Base-by-base conservation (phyloP, 2,888 invertebrate species). In the Yponomeuta malinellus region DNA sequence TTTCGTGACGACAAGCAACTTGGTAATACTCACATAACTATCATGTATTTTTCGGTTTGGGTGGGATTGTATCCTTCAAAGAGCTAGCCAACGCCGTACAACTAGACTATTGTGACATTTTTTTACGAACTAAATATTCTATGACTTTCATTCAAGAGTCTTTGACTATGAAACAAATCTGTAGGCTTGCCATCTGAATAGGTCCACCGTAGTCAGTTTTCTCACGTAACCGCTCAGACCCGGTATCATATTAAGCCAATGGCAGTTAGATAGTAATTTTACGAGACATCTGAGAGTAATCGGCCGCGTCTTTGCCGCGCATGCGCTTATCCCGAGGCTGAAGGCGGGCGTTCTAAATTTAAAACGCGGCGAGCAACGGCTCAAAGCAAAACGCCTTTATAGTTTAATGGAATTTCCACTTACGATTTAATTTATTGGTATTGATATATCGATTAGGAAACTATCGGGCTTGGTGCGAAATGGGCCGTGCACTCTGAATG, bases 261-360 rank as follows among this genome's bases (percentile, higher is more conserved):
- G 81, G 84, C 83, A 85, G 83, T 90, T 88, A 90, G 81, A 85
- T 89, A 86, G 82, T 84, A 86, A 90, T 86, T 91, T 91, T 91
- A 90, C 79, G 89, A 85, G 89, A 86, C 88, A 83, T 81, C 81
- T 76, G 78, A 75, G 79, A 82, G 81, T 82, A 84, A 84, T 83
- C 82, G 84, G 84, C 83, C 84, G 82, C 84, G 81, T 81, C 67
- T 67, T 43, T 43, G 81, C 82, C 82, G 84, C 81, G 75, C 75
- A 75, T 75, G 73, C 72, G 73, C 75, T 77, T 77, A 78, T 76
- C 76, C 77, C 77, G 76, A 74, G 63, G 52, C 52, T 52, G 52
- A 52, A 52, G 52, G 23, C 23, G 23, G 23, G 12, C 52, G 52
- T 59, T 59, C 74, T 79, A 78, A 76, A 81, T 79, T 82, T 78